Evolutionary conservation across 2,888 invertebrate species (phyloP).

Genomic region (Bombylius discolor): DNA sequence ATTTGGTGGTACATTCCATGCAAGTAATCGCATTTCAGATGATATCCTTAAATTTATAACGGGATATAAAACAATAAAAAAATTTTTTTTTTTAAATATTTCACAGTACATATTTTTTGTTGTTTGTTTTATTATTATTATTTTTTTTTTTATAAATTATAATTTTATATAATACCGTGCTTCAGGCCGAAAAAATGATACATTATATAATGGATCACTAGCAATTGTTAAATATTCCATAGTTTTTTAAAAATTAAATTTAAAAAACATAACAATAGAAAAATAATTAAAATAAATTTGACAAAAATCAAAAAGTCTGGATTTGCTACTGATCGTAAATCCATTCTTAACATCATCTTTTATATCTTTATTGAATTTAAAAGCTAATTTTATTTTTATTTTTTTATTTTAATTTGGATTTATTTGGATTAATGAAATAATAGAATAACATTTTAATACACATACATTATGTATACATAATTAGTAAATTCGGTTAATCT

Average conservation of each 20-base stretch:
- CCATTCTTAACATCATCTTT: neutral
- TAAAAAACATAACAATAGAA: neutral
- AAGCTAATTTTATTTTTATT: neutral
- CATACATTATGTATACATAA: no score
- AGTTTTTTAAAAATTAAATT: neutral
- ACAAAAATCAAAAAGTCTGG: neutral
- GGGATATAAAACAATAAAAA: neutral
- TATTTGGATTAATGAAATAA: neutral
- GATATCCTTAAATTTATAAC: conserved; percentile 15
- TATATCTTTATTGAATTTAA: neutral
- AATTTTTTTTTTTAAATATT: neutral
- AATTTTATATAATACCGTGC: conserved; percentile 8
- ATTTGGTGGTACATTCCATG: conserved; percentile 64
- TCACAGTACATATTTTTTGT: neutral
- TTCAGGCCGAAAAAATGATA: conserved; percentile 13
- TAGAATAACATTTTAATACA: no score
- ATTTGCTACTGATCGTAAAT: neutral
- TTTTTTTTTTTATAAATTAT: no score
- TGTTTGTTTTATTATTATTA: no score
- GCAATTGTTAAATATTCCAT: neutral
- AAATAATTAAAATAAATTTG: neutral
- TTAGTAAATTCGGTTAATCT: neutral
- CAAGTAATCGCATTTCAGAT: conserved; percentile 42
- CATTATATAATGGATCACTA: neutral
- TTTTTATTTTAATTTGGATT: neutral